phyloP scores from a whole-genome alignment of 2,797 vertebrate species.

The Antennarius maculatus region DNA sequence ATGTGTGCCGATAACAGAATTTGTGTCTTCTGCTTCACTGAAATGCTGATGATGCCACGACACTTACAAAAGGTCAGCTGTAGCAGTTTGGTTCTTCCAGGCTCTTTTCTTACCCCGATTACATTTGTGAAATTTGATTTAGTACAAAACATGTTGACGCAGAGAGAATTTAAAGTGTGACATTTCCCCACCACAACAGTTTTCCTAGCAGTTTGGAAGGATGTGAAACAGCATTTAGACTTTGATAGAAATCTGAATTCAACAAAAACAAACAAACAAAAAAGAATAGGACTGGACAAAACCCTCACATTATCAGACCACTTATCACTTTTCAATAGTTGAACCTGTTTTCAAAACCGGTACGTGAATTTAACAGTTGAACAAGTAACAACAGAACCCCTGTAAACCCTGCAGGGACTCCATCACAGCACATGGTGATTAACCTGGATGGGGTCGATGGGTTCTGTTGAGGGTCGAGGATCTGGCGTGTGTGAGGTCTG shows the following conservation, averaged over 20 bases:
- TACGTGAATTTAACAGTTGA: too few species aligned
- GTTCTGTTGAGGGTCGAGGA: constrained; percentile 87
- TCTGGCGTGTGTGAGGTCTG: constrained; percentile 91
- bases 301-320: not conserved
- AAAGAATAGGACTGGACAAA: not conserved
- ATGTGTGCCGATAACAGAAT: not conserved
- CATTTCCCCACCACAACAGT: too few species aligned
- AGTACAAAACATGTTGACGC: too few species aligned
- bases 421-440: constrained; percentile 23
- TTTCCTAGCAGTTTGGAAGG: not conserved
- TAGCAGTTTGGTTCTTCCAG: too few species aligned
- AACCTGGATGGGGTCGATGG: constrained; percentile 94
- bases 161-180: too few species aligned
- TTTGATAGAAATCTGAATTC: not conserved
- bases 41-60: not conserved
- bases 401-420: not conserved
- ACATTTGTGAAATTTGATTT: too few species aligned
- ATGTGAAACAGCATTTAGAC: not conserved
- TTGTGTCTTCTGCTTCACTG: not conserved
- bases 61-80: too few species aligned
- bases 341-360: not conserved
- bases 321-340: not conserved
- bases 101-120: too few species aligned
- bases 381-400: too few species aligned
- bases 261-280: not conserved